Base-by-base conservation (phyloP, 2,888 invertebrate genomes). In the Drosophila falleni region DNA sequence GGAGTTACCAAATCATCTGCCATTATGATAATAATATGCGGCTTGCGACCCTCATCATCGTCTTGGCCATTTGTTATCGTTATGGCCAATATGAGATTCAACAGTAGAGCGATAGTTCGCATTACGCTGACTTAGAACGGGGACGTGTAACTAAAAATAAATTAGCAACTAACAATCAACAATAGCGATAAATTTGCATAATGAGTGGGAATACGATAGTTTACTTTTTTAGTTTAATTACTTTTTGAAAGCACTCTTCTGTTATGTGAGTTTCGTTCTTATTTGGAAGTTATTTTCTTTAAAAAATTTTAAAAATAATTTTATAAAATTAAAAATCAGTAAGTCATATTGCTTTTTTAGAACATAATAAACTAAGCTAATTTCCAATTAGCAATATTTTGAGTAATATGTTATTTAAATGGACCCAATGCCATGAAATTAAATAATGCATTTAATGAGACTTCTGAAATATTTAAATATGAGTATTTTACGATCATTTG, bases 1-100 rank as follows among this genome's bases (percentile, higher is more conserved):
- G 8, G 16, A 90, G 94, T 93, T 93, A 97, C 97, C 95, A 97
- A 93, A 92, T 97, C 97, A 93, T 97, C 97, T 0, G 96, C 96
- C 90, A 97, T 94, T 65, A 97, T 96, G 78, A 97, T 95, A 55
- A 97, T 94, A 60, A 97, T 95, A 91, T 97, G 94, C 2, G 96
- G 95, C 35, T 56, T 56, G 15, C 19, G 39, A 23, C 41, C 55
- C 15, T 44, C 55, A 46, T 39, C 44, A 1, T 15, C 49, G 5
- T 39, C 62, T 49, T 61, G 55, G 55, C 55, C 51, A 23, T 16
- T 46, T 33, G 44, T 33, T 44, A 13, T n/a, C 35, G 26, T 37
- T 44, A 62, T 16, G 37, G 33, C 60, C 60, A 42, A 41, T 16
- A 13, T 5, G 31, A 63, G 39, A 26, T 16, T 26, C 4, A 56